These are phyloP conservation scores for Sminthurides bifidus DNA, from an alignment of 1,140 invertebrate species.

Conservation along the genomic window DNA sequence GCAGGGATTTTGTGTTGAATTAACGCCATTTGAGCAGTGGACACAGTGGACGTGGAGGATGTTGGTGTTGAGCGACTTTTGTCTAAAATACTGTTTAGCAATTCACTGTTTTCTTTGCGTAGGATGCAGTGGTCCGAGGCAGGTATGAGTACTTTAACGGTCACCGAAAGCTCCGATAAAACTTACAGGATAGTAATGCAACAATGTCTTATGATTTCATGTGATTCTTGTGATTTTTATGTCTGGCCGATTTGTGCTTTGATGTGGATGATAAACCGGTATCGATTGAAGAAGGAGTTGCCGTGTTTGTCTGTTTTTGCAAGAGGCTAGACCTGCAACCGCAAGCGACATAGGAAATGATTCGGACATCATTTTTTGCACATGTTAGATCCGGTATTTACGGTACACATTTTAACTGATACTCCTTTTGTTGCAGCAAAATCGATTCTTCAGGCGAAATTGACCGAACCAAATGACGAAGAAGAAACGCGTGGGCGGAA, in stretches of 20 bases:
- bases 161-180: neutral
- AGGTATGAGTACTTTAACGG: neutral
- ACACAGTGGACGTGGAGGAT: too few relatives aligned
- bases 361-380: neutral
- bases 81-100: neutral
- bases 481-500: constrained; percentile 27
- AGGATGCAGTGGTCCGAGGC: neutral
- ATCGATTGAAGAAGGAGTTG: constrained; percentile 33
- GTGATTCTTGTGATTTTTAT: too few relatives aligned
- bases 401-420: neutral
- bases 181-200: constrained; percentile 22
- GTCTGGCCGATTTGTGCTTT: constrained; percentile 17
- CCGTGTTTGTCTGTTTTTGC: constrained; percentile 38
- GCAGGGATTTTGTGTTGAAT: too few relatives aligned
- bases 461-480: constrained; percentile 36
- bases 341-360: constrained; percentile 36
- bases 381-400: constrained; percentile 3
- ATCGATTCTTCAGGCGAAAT: constrained; percentile 33
- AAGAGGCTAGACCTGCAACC: constrained; percentile 34
- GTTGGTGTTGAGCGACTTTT: too few relatives aligned
- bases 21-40: too few relatives aligned
- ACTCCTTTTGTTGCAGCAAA: constrained; percentile 34
- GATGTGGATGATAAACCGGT: constrained; percentile 24
- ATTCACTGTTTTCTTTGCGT: neutral
- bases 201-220: constrained; percentile 25